These are phyloP conservation scores for Mamestra configurata DNA, from an alignment of 1,140 invertebrate genomes.

Conservation along the genomic window DNA sequence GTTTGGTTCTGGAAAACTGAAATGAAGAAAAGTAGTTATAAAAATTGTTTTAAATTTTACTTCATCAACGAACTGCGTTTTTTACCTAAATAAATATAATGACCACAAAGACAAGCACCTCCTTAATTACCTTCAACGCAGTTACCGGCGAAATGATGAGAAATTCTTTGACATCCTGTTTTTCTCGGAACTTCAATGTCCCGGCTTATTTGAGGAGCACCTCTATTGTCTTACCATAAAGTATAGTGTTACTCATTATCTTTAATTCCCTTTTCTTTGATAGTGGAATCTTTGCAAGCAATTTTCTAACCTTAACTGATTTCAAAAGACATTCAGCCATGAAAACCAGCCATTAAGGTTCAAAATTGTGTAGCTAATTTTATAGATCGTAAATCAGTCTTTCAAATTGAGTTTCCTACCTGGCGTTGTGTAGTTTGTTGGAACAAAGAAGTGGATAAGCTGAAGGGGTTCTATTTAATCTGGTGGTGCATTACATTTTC, in stretches of 20 bases:
- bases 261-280: slow-evolving; percentile 6
- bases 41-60: too few relatives aligned
- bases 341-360: background rate
- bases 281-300: background rate
- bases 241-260: slow-evolving; percentile 29
- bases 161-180: background rate
- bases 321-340: background rate
- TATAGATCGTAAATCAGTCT: background rate
- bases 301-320: background rate
- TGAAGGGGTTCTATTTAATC: background rate
- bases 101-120: too few relatives aligned
- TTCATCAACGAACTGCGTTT: too few relatives aligned
- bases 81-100: too few relatives aligned
- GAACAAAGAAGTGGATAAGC: slow-evolving; percentile 17
- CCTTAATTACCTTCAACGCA: too few relatives aligned
- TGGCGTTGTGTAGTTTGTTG: slow-evolving; percentile 15
- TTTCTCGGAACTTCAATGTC: background rate
- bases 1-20: background rate
- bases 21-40: too few relatives aligned
- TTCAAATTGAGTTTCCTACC: slow-evolving; percentile 5
- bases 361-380: background rate
- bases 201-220: background rate
- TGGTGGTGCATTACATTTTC: background rate
- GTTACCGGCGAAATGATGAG: background rate
- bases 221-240: slow-evolving; percentile 10